Conservation (phyloP, 2,888 invertebrate species). For the Ethmia dodecea region DNA sequence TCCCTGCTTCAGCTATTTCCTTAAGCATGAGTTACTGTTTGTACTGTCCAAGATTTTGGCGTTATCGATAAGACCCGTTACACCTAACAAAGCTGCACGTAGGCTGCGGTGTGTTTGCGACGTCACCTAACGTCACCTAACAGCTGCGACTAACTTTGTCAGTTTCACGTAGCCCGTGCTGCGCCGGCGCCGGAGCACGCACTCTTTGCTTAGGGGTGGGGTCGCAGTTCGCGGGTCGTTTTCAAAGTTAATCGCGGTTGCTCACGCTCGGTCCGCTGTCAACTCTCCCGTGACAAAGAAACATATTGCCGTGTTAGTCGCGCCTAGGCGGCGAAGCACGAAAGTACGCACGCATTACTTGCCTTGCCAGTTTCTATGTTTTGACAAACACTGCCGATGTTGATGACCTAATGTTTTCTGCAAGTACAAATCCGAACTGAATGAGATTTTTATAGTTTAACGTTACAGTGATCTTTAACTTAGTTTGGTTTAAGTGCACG, state of each 20-base stretch:
- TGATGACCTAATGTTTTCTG: constrained; percentile 66
- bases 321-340: constrained; percentile 32
- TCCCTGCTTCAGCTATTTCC: constrained; percentile 57
- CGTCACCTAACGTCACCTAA: constrained; percentile 48
- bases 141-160: constrained; percentile 66
- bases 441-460: constrained; percentile 73
- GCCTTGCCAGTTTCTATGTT: constrained; percentile 76
- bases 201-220: background rate
- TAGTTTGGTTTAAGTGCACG: constrained; percentile 73
- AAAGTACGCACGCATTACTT: constrained; percentile 71
- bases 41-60: constrained; percentile 50
- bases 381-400: constrained; percentile 66
- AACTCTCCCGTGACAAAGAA: constrained; percentile 70
- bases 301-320: constrained; percentile 41
- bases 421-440: constrained; percentile 76
- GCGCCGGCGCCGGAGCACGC: no score
- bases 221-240: constrained; percentile 33
- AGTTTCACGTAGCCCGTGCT: constrained; percentile 33
- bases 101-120: constrained; percentile 34
- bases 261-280: constrained; percentile 50
- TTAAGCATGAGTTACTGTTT: constrained; percentile 63
- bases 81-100: constrained; percentile 58
- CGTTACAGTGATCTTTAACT: constrained; percentile 71
- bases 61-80: constrained; percentile 39
- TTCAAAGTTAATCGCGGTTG: no score